Evolutionary conservation across 2,797 vertebrate species (phyloP), one percentile per base, ranked within the genome.

Genomic region (Lacerta agilis): DNA sequence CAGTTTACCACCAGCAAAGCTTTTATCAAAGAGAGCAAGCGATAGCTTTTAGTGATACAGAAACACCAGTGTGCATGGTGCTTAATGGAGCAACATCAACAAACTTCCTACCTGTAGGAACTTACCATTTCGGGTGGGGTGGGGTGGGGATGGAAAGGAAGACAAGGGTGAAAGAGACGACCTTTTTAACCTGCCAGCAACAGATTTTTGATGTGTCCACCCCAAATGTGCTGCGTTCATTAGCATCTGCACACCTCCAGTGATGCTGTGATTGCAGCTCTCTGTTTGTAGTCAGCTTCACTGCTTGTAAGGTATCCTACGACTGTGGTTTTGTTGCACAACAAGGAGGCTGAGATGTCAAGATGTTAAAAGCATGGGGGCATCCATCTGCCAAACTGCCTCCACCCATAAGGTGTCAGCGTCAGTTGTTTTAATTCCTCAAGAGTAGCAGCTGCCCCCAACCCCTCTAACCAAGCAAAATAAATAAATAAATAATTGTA

Each of bases 161-260:
- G 20, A 29, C 66, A 67, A 67, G 66, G 27, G 27, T 67, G 66
- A 67, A 25, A 67, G 23, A 29, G 66, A 29, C 88, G 89, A 94
- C 94, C 95, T 92, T 92, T 93, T 94, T 5, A 94, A 90, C 94
- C 94, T 92, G 86, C 93, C 94, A 93, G 94, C 95, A 95, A 96
- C 94, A 95, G 94, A 96, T 97, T 96, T 96, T 96, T 95, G 94
- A 94, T 95, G 95, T 94, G 95, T 94, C 95, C 94, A 94, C 94
- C 91, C 94, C 94, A 92, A 89, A 49, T 58, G 92, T 94, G 95
- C 92, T 92, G 88, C 95, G 94, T 97, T 97, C 96, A 94, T 91
- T 95, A 95, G 94, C 88, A 86, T 90, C 90, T 94, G 92, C 95
- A 94, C 95, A 92, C 89, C 75, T 92, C 90, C 93, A 92, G 89